Base-by-base conservation (phyloP, 2,888 invertebrate genomes). In the Cryptus viduatorius region DNA sequence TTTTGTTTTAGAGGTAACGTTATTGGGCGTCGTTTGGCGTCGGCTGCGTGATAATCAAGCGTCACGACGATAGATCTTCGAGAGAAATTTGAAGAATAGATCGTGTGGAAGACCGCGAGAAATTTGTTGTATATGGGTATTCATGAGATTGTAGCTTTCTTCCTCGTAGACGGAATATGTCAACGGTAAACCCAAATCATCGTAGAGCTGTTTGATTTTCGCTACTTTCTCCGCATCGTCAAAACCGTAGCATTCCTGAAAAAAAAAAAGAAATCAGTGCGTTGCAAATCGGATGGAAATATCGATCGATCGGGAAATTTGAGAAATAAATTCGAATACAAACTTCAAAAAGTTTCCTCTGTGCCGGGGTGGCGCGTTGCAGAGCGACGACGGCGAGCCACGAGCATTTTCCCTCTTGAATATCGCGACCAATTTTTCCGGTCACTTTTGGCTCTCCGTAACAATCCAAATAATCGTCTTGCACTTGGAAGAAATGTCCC, bases 361-460 rank as follows among this genome's bases (percentile, higher is more conserved):
- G 98, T 4, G 95, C 94, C 0, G 96, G 95, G 65, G 95, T 95
- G 0, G 97, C 97, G 77, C 97, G 95, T 93, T 98, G 97, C 84
- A 98, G 94, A 10, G 98, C 98, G 0, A 97, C 97, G 0, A 98
- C 98, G 1, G 98, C 96, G 46, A 99, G 94, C 99, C 99, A 99
- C 0, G 98, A 96, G 94, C 99, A 99, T 94, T 99, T 99, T 46
- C 98, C 98, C 89, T 99, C 98, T 94, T 97, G 96, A 88, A 99
- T 99, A 92, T 99, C 99, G 0, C 96, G 97, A 46, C 98, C 98
- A 53, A 96, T 94, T 94, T 99, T 99, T 7, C 99, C 99, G 0
- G 97, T 98, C 1, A 97, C 95, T 8, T 95, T 94, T 16, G 97
- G 96, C 92, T 98, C 96, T 0, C 98, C 99, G 93, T 97, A 99